These are phyloP conservation scores for Pangasius sanitwongsei DNA, from an alignment of 2,797 vertebrate genomes.

Conservation along the genomic window DNA sequence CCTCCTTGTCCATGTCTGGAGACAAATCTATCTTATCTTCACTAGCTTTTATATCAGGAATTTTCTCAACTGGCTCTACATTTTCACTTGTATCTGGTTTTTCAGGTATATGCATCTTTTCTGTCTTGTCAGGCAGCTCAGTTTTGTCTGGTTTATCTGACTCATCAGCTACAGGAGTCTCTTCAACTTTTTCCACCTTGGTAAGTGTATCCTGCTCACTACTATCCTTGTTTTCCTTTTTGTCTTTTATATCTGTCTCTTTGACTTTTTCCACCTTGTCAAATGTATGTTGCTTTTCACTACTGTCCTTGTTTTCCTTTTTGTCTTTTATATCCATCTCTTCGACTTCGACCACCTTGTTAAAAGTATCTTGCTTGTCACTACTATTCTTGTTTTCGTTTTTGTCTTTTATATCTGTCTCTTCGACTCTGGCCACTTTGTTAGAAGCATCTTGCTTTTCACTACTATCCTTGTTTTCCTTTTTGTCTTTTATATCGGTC, in stretches of 20 bases:
- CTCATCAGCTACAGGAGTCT: slow-evolving; percentile 24
- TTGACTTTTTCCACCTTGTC: slow-evolving; percentile 44
- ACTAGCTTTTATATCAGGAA: slow-evolving; percentile 49
- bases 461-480: slow-evolving; percentile 58
- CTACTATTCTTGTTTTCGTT: slow-evolving; percentile 58
- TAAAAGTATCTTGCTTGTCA: slow-evolving; percentile 48
- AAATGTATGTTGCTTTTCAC: slow-evolving; percentile 50
- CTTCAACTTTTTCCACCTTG: slow-evolving; percentile 46
- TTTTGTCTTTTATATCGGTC: slow-evolving; percentile 50
- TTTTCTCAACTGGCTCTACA: slow-evolving; percentile 55
- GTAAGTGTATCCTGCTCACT: slow-evolving; percentile 49
- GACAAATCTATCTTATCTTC: slow-evolving; percentile 41
- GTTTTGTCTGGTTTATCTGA: slow-evolving; percentile 45
- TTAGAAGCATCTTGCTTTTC: slow-evolving; percentile 48
- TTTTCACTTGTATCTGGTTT: slow-evolving; percentile 40
- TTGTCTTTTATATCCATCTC: slow-evolving; percentile 47
- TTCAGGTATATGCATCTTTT: slow-evolving; percentile 52
- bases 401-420: slow-evolving; percentile 47
- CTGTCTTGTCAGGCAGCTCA: slow-evolving; percentile 50
- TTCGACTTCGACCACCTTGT: slow-evolving; percentile 37
- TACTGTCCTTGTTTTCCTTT: slow-evolving; percentile 56
- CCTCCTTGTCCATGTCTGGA: slow-evolving; percentile 56
- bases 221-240: slow-evolving; percentile 57
- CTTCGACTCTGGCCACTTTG: slow-evolving; percentile 43
- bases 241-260: slow-evolving; percentile 45